phyloP scores from a whole-genome alignment of 1,140 invertebrate species.

The Hyposmocoma kahamanoa region DNA sequence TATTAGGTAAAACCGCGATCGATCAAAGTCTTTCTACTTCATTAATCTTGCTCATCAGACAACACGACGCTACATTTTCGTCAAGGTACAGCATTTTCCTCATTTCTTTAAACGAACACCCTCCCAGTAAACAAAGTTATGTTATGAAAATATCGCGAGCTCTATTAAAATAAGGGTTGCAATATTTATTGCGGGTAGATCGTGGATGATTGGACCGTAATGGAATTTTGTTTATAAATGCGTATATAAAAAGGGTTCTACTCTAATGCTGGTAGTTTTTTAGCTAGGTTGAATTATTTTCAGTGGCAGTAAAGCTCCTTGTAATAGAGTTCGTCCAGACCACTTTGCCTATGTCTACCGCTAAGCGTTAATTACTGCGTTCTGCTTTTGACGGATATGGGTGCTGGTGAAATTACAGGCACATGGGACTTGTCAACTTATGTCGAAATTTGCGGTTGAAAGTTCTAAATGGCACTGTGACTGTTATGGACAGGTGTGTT shows the following conservation, averaged over 20 bases:
- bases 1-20: constrained; percentile 54
- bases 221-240: neutral
- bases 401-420: too few relatives aligned
- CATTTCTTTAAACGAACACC: constrained; percentile 36
- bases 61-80: constrained; percentile 44
- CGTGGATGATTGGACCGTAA: neutral
- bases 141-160: neutral
- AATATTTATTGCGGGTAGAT: neutral
- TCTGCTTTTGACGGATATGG: too few relatives aligned
- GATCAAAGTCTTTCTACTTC: constrained; percentile 59
- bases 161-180: neutral
- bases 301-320: too few relatives aligned
- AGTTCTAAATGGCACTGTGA: too few relatives aligned
- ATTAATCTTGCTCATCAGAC: constrained; percentile 62
- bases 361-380: too few relatives aligned
- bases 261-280: too few relatives aligned
- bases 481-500: too few relatives aligned
- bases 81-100: constrained; percentile 39
- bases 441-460: too few relatives aligned
- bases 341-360: too few relatives aligned
- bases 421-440: too few relatives aligned
- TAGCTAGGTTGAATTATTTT: too few relatives aligned
- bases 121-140: constrained; percentile 6
- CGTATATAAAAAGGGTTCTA: neutral
- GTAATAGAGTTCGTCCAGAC: too few relatives aligned